These are phyloP conservation scores for Lagorchestes hirsutus DNA, from an alignment of 2,797 vertebrate species.

Conservation along the genomic window DNA sequence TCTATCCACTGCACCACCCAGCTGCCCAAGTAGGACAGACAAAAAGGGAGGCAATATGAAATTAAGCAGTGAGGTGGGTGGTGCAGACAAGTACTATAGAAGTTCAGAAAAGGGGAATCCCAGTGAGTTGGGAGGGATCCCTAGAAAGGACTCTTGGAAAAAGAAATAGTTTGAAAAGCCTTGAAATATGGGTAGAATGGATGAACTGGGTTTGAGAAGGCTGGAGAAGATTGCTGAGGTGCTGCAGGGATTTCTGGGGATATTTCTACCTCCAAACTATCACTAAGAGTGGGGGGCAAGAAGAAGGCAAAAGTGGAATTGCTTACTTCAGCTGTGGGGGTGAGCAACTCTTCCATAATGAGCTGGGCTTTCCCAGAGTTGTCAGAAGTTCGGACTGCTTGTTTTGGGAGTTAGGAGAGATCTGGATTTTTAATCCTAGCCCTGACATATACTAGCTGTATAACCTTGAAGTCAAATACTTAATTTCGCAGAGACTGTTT, in stretches of 20 bases:
- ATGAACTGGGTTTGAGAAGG: not conserved
- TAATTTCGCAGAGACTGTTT: not conserved
- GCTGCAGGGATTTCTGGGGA: not conserved
- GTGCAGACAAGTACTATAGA: not conserved
- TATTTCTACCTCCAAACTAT: not conserved
- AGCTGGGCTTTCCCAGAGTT: not conserved
- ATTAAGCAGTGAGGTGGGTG: not conserved
- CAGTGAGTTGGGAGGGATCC: not conserved
- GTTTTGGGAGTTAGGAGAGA: not conserved
- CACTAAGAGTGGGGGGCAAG: not conserved
- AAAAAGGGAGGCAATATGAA: not conserved
- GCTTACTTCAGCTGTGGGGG: not conserved
- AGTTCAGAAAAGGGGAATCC: not conserved
- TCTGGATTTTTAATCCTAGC: not conserved
- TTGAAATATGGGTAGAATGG: not conserved
- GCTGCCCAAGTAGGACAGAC: not conserved
- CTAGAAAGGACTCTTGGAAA: not conserved
- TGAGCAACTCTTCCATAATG: no score
- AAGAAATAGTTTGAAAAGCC: not conserved
- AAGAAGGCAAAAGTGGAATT: not conserved
- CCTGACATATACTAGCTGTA: not conserved
- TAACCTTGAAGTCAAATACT: not conserved
- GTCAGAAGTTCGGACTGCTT: not conserved
- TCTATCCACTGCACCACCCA: no score
- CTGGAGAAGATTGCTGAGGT: not conserved